Base-by-base conservation (phyloP, 92 coral and sea anemone species). In the Blastomussa wellsi region DNA sequence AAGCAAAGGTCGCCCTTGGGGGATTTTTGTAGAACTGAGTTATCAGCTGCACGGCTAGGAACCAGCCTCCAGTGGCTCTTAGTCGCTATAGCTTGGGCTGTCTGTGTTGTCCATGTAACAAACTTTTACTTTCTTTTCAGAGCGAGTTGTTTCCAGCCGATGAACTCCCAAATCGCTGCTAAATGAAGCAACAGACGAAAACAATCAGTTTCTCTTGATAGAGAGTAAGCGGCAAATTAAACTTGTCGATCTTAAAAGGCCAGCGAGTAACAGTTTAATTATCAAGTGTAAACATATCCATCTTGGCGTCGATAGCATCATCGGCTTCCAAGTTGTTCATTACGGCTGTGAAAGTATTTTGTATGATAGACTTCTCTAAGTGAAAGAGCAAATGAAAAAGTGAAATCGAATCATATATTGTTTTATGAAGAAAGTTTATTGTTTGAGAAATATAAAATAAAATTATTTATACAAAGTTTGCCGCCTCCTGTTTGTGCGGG, bases 111-210 rank as follows among this genome's bases (percentile, higher is more conserved):
- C n/a, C n/a, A n/a, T n/a, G n/a, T n/a, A n/a, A n/a, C n/a, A n/a
- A n/a, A n/a, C n/a, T n/a, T n/a, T n/a, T n/a, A n/a, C n/a, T 36
- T 22, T 69, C 2, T 22, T 31, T 32, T 33, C 51, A 81, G 85
- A 81, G 78, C 36, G 37, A 81, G 52, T 44, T 81, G 39, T 81
- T 81, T 9, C 85, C 85, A 49, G 78, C 85, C 10, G 85, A 81
- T 16, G 85, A 69, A 32, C 68, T 51, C 35, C 39, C 85, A 51
- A 52, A 68, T 70, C 85, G 38, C 77, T 35, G 32, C n/a, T 81
- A 78, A 81, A 33, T n/a, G 26, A 20, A n/a, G n/a, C n/a, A n/a
- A n/a, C n/a, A n/a, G n/a, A n/a, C n/a, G n/a, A n/a, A n/a, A n/a
- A n/a, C n/a, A n/a, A n/a, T n/a, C n/a, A n/a, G n/a, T n/a, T n/a